These are phyloP conservation scores for Gymnothorax javanicus DNA, from an alignment of 2,797 vertebrate genomes.

Conservation along the genomic window DNA sequence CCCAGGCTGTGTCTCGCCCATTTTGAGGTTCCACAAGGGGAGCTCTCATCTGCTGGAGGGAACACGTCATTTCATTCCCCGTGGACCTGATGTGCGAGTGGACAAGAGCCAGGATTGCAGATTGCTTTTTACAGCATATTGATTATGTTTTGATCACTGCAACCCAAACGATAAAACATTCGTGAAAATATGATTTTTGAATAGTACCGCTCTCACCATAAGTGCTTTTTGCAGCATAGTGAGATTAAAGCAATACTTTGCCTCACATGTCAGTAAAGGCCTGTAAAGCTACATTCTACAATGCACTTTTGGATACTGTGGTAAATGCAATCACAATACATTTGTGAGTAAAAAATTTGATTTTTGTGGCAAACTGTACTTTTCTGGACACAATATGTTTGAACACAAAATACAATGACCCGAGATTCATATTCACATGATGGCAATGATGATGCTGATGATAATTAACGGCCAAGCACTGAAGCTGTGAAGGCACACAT, in stretches of 20 bases:
- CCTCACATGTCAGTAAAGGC: background rate
- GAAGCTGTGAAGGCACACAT: too few species aligned
- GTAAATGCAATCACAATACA: background rate
- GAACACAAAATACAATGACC: background rate
- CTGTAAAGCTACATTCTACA: background rate
- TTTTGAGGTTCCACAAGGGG: background rate
- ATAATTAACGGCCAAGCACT: too few species aligned
- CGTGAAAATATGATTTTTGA: background rate
- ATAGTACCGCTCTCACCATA: background rate
- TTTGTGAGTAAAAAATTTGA: background rate
- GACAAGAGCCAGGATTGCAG: background rate
- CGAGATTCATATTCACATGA: background rate
- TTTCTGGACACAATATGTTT: background rate
- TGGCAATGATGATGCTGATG: background rate
- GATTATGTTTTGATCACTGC: background rate
- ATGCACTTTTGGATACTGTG: background rate
- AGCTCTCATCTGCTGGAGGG: constrained; percentile 1
- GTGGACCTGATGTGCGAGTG: constrained; percentile 7
- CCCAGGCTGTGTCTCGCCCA: background rate
- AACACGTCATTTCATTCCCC: background rate
- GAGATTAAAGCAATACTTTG: background rate
- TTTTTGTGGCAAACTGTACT: background rate
- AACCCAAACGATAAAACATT: background rate
- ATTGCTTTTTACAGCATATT: constrained; percentile 1
- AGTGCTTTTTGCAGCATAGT: background rate